These are phyloP conservation scores for Homalodisca vitripennis DNA, from an alignment of 1,140 invertebrate species.

Conservation along the genomic window DNA sequence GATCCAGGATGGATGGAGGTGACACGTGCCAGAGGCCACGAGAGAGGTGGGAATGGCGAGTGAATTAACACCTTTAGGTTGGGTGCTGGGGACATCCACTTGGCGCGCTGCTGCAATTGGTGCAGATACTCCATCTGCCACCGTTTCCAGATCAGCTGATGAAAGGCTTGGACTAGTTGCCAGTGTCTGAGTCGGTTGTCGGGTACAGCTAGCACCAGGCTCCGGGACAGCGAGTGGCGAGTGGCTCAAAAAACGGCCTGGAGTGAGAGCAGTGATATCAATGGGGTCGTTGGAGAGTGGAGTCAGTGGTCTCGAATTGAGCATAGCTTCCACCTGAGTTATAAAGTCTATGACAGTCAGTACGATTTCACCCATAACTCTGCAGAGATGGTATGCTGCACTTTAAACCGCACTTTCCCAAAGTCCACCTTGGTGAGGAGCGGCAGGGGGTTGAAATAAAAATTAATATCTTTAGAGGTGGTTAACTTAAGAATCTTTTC, in stretches of 20 bases:
- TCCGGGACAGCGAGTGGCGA: neutral
- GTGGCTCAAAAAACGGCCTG: neutral
- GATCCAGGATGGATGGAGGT: neutral
- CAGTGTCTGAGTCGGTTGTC: neutral
- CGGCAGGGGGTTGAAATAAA: neutral
- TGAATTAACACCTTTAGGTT: neutral
- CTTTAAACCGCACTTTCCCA: constrained; percentile 20
- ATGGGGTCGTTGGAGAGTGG: neutral
- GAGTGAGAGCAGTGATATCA: neutral
- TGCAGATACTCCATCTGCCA: neutral
- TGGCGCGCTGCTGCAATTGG: neutral
- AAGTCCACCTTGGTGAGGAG: constrained; percentile 6
- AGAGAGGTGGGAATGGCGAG: neutral
- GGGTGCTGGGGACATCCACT: neutral
- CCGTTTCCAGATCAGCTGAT: neutral
- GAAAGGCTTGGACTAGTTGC: neutral
- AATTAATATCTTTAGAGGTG: neutral
- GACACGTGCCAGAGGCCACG: no score
- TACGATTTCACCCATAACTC: neutral
- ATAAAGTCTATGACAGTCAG: neutral
- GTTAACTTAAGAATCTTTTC: neutral
- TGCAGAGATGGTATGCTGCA: neutral
- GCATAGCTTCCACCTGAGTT: neutral
- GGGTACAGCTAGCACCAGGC: neutral
- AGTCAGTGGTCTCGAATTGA: neutral